phyloP scores from a whole-genome alignment of 64 coral and sea anemone genomes.

The Acropora yongei region DNA sequence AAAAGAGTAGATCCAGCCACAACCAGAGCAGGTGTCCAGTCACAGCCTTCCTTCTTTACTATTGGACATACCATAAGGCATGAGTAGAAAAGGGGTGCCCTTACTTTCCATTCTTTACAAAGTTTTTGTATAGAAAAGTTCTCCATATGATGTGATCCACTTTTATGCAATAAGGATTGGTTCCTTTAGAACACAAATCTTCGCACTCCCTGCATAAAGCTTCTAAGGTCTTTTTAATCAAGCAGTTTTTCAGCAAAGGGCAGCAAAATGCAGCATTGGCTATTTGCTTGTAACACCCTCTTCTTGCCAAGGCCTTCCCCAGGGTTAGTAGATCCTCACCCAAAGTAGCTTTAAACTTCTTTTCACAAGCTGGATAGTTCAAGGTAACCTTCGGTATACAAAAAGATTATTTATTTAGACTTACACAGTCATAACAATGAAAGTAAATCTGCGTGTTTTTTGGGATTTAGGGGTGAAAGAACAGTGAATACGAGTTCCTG shows the following conservation, averaged over 20 bases:
- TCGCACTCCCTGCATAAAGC: constrained; percentile 19
- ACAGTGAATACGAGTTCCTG: background rate
- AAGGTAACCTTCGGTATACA: constrained; percentile 12
- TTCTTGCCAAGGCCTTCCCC: constrained; percentile 11
- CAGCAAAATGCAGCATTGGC: constrained; percentile 9
- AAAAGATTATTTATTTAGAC: background rate
- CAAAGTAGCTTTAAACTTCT: constrained; percentile 20
- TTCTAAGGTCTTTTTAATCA: constrained; percentile 18
- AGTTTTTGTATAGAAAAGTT: constrained; percentile 3
- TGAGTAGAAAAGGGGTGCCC: constrained; percentile 41
- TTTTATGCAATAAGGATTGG: constrained; percentile 22
- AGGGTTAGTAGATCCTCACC: constrained; percentile 27
- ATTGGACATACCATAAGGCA: constrained; percentile 19
- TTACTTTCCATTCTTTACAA: constrained; percentile 7
- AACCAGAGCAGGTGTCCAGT: constrained; percentile 18
- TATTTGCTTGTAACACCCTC: constrained; percentile 7
- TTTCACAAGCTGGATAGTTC: constrained; percentile 34
- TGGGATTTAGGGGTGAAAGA: background rate
- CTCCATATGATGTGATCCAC: constrained; percentile 30
- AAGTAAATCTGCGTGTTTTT: background rate
- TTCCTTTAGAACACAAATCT: constrained; percentile 35
- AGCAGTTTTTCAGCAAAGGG: background rate
- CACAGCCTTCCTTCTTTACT: constrained; percentile 2
- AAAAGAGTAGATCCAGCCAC: constrained; percentile 15
- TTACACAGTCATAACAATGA: background rate